phyloP scores from a whole-genome alignment of 2,888 invertebrate genomes.

The Bugulina stolonifera region DNA sequence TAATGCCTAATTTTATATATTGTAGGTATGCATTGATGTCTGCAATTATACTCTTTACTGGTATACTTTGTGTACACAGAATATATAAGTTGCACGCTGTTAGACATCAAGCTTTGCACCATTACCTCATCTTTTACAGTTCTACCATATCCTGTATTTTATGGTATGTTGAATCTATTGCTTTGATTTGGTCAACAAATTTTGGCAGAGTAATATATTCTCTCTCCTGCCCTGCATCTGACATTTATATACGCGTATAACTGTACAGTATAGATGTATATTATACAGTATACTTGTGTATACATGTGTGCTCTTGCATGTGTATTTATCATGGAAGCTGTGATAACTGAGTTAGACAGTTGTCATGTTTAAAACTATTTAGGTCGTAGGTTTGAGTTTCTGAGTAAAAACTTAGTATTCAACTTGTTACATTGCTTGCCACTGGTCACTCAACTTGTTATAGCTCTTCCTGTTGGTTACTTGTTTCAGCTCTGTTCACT shows the following conservation, averaged over 20 bases:
- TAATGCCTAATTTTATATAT: too few species aligned
- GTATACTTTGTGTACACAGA: conserved; percentile 51
- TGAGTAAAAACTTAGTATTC: too few species aligned
- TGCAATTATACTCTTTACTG: conserved; percentile 52
- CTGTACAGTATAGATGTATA: too few species aligned
- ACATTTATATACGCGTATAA: too few species aligned
- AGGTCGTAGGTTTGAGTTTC: neutral
- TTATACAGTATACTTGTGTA: too few species aligned
- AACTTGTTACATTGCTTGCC: neutral
- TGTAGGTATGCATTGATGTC: conserved; percentile 53
- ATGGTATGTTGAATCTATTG: conserved; percentile 51
- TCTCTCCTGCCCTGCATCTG: too few species aligned
- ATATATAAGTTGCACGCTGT: conserved; percentile 55
- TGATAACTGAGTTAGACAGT: too few species aligned
- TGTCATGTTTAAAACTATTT: too few species aligned
- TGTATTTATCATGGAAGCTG: too few species aligned
- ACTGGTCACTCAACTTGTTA: neutral
- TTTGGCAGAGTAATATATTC: too few species aligned
- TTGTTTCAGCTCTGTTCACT: conserved; percentile 54
- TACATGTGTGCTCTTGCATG: too few species aligned
- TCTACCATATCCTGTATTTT: conserved; percentile 55
- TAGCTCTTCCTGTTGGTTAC: neutral
- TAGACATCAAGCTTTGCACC: conserved; percentile 56
- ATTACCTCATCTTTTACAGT: conserved; percentile 57
- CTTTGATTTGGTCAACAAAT: too few species aligned